Percentiles rank a stretch among this genome's conserved stretches.
These are phyloP conservation scores for Ellobium chinense DNA, from an alignment of 2,888 invertebrate species.

Conservation along the genomic window DNA sequence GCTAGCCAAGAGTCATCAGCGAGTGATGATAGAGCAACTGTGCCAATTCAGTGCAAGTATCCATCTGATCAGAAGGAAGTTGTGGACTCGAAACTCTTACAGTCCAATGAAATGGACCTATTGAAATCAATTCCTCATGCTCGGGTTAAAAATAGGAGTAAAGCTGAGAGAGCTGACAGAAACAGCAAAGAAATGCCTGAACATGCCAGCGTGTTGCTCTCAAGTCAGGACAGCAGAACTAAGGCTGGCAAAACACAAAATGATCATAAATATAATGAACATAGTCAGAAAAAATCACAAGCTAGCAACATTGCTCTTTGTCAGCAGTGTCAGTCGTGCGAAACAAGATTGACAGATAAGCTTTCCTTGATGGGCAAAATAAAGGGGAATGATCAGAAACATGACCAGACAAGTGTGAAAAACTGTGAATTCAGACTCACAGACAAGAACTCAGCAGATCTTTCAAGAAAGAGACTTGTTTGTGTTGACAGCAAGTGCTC, in stretches of 20 bases:
- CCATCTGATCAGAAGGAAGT: not conserved
- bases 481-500: too few species aligned
- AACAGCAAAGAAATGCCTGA: not conserved
- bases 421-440: not conserved
- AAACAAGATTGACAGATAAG: not conserved
- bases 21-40: not conserved
- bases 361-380: not conserved
- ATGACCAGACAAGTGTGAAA: not conserved
- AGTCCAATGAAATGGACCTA: too few species aligned
- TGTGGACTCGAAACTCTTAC: too few species aligned
- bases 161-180: not conserved
- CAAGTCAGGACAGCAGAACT: too few species aligned
- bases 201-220: too few species aligned
- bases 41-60: not conserved
- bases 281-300: not conserved
- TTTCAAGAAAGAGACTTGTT: too few species aligned
- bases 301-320: not conserved
- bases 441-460: too few species aligned
- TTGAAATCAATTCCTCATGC: too few species aligned
- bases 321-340: not conserved
- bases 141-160: too few species aligned
- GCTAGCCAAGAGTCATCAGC: not conserved
- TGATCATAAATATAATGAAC: not conserved
- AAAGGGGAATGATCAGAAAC: too few species aligned
- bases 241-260: not conserved